Evolutionary conservation across 2,113 vertebrate genomes (phyloP), one percentile per base, ranked within the genome.

Genomic region (Hippocampus comes): DNA sequence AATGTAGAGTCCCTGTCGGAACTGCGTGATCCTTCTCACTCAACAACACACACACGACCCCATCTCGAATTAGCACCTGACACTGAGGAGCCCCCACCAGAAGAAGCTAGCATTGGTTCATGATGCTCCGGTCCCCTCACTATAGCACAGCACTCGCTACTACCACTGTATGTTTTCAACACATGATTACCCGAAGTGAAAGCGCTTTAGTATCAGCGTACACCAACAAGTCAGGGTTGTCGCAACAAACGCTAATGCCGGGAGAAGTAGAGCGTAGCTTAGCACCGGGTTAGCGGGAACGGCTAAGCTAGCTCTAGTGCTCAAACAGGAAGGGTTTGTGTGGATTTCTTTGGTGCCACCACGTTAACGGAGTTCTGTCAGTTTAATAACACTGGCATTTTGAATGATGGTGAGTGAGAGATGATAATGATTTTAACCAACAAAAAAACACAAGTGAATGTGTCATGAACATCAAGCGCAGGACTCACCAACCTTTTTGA

Each of bases 1-100:
- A 95, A 96, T 96, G 95, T 95, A 96, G 95, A 94, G 89, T 89
- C 90, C 87, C 91, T 91, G 83, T 70, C 80, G 81, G 84, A 90
- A 87, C 79, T 78, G 72, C 78, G 77, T 89, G 89, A 85, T 83
- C 84, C 85, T 87, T 87, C 87, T 91, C 88, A 87, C 89, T 93
- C 89, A 90, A 91, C 86, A 88, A 84, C 90, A 92, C 89, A 90
- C 89, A 90, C 89, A 90, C 89, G 88, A 85, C 88, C 80, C 84
- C 84, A 88, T 91, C 86, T 82, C 91, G 76, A 82, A 84, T 89
- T 86, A 84, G 89, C 78, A 89, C 90, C 91, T 92, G 91, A 92
- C 90, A 91, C 90, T 86, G 91, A 90, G 87, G 86, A 91, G 86
- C 89, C 88, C 34, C 90, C 88, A 90, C 84, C 81, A 84, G 76